Base-by-base conservation (phyloP, 1,140 invertebrate genomes). In the Drosophila sulfurigaster region DNA sequence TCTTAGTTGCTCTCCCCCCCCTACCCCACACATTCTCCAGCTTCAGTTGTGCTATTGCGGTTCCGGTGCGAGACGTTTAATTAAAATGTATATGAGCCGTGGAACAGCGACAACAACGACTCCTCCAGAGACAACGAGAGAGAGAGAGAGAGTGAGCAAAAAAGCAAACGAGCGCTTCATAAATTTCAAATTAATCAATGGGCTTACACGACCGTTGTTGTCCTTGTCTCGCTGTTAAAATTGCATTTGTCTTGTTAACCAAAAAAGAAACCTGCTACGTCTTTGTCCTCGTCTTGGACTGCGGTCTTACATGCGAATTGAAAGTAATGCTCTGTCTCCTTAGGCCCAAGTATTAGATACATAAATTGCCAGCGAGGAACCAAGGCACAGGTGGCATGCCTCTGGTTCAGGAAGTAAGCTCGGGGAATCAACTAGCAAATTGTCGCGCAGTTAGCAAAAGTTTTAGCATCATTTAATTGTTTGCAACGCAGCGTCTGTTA, bases 171-270 rank as follows among this genome's bases (percentile, higher is more conserved):
- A 75, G 52, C 63, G 78, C 81, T 75, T 89, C 85, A 90, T 89
- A 89, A 89, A 89, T 89, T 89, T 89, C 85, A 90, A 89, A 89
- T 89, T 89, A 89, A 89, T 89, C 85, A 89, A 89, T 89, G 85
- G 85, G 85, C 85, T 89, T 89, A 75, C 52, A 72, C 58, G 76
- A 43, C 20, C 20, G 3, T 68, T 65, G 52, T 68, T 73, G 83
- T 82, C 48, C 68, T 56, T 62, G 62, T 54, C 69, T 46, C 69
- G 54, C 69, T 56, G 68, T 71, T 70, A 63, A 63, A 70, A 75
- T 75, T 71, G 67, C 73, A 71, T 65, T 71, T 71, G 60, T 64
- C 74, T 72, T 66, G 65, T 69, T 62, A 60, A 54, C 64, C 41
- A 62, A 35, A 11, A 30, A n/a, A 25, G 16, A 25, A 25, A 25